Evolutionary conservation across 2,888 invertebrate species (phyloP), one percentile per base, ranked within the genome.

Genomic region (Andrena trimmerana): DNA sequence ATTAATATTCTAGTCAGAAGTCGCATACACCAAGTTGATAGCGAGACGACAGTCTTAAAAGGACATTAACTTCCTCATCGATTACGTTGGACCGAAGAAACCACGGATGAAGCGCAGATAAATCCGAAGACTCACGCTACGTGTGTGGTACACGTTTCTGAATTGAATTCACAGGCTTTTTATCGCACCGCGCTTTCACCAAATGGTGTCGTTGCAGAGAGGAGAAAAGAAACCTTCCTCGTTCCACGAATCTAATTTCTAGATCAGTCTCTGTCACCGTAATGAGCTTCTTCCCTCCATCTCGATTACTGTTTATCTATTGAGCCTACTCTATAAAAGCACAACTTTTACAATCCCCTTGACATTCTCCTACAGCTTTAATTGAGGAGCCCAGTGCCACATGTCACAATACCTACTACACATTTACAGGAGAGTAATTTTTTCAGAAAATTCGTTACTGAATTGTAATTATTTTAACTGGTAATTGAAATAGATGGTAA

Each of bases 291-390:
- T 70, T 29, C 31, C 10, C 27, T 48, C n/a, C 7, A 5, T 13
- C n/a, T 5, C 29, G 27, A 16, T 29, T 2, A 29, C 10, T n/a
- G 4, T 27, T 7, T n/a, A 27, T 68, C 33, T 54, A 52, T 63
- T 10, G 20, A 54, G 42, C 54, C 10, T 10, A 36, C 20, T 29
- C 20, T 13, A 54, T n/a, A 31, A 13, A 71, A 24, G 4, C 63
- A 63, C 76, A 70, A 71, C 70, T 63, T 72, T 63, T 72, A 24
- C 33, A 50, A 48, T 77, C 77, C 24, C 77, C 72, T 72, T 72
- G 77, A 77, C 57, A 77, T 77, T 77, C 72, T 36, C 48, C 63
- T 63, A 31, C 20, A 13, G 27, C 24, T 57, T 59, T 57, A 57
- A 27, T 24, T 36, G 42, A 5, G 42, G 42, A 42, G 42, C 42